Conservation (phyloP, 1,140 invertebrate genomes). For the Panagrolaimus sp. region DNA sequence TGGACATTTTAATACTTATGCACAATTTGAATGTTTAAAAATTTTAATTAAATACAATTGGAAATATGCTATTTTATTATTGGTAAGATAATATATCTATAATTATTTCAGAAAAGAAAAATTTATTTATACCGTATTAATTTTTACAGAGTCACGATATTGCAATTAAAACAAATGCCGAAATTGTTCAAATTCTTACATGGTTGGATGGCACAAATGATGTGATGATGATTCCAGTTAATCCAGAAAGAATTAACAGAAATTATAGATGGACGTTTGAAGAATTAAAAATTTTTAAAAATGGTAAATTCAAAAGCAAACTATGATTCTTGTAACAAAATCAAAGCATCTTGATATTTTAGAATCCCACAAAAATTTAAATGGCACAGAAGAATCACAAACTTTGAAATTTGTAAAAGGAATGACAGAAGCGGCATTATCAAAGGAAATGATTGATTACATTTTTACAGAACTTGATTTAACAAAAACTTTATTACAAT, state of each 20-base stretch:
- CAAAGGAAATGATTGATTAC: constrained; percentile 21
- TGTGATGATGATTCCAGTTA: constrained; percentile 9
- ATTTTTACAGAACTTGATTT: constrained; percentile 24
- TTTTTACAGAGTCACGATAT: constrained; percentile 28
- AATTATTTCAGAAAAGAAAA: not conserved
- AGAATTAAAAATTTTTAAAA: constrained; percentile 20
- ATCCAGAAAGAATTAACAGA: not conserved
- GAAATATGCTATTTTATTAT: constrained; percentile 22
- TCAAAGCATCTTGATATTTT: not conserved
- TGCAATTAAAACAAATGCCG: constrained; percentile 26
- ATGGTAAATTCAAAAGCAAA: constrained; percentile 16
- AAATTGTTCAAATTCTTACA: constrained; percentile 24
- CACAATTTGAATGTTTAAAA: constrained; percentile 18
- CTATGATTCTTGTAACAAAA: not conserved
- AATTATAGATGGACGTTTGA: constrained; percentile 22
- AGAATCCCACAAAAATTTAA: not conserved
- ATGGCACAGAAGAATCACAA: constrained; percentile 17
- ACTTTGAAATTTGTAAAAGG: constrained; percentile 24
- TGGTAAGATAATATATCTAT: not conserved
- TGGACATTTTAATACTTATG: constrained; percentile 17
- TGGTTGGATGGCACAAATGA: constrained; percentile 28
- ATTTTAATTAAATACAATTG: not conserved
- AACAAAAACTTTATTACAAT: not conserved
- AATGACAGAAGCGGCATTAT: constrained; percentile 14
- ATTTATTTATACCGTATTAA: not conserved